phyloP scores from a whole-genome alignment of 2,888 invertebrate species.

The Diogma glabrata region DNA sequence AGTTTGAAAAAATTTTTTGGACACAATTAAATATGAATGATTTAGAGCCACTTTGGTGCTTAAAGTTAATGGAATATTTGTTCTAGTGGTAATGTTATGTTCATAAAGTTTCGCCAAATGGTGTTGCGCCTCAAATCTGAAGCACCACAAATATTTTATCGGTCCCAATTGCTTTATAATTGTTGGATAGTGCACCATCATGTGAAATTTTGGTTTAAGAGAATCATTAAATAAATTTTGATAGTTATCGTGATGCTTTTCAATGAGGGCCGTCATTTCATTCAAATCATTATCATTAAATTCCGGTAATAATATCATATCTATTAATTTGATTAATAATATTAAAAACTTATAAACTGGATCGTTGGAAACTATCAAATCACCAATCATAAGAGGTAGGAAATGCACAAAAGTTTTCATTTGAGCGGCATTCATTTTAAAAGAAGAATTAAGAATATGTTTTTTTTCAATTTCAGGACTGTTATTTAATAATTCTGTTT shows the following conservation, averaged over 20 bases:
- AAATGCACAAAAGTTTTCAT: conserved; percentile 15
- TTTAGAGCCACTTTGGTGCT: not conserved
- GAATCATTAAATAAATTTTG: not conserved
- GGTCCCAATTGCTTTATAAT: not conserved
- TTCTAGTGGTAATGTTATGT: not conserved
- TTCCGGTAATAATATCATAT: conserved; percentile 12
- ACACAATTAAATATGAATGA: not conserved
- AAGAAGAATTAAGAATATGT: conserved; percentile 14
- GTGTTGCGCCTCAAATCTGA: not conserved
- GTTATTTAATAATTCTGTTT: not conserved
- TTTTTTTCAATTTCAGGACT: conserved; percentile 13
- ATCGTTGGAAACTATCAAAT: conserved; percentile 13
- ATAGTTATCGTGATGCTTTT: conserved; percentile 13
- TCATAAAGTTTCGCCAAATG: not conserved
- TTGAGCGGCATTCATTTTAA: conserved; percentile 16
- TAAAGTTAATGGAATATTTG: not conserved
- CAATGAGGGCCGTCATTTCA: conserved; percentile 13
- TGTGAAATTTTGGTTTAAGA: conserved; percentile 2
- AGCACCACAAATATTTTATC: conserved; percentile 1
- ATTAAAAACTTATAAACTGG: conserved; percentile 2
- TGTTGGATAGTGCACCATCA: not conserved
- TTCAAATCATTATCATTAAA: conserved; percentile 11
- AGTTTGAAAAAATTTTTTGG: not conserved
- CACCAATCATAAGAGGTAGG: conserved; percentile 15
- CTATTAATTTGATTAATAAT: conserved; percentile 14